phyloP scores from a whole-genome alignment of 1,140 invertebrate genomes.

The Ruditapes philippinarum region DNA sequence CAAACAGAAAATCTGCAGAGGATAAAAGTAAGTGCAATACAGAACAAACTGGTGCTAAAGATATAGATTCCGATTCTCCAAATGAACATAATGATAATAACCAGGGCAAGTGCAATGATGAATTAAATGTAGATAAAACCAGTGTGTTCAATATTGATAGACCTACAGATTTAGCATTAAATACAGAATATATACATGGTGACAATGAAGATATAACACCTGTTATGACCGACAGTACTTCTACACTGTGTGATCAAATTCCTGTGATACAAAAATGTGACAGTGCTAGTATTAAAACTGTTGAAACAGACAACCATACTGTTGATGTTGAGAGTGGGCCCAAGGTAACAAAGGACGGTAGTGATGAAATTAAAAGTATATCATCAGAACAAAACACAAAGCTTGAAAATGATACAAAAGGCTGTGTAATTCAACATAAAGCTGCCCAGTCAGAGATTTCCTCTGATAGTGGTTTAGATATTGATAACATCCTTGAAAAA shows the following conservation, averaged over 20 bases:
- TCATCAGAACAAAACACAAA: too few relatives aligned
- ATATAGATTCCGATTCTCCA: background rate
- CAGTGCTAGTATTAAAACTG: background rate
- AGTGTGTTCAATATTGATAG: background rate
- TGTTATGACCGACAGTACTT: background rate
- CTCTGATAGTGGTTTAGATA: constrained; percentile 20
- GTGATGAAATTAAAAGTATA: background rate
- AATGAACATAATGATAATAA: background rate
- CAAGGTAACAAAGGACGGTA: background rate
- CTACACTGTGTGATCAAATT: constrained; percentile 3
- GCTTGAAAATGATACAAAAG: background rate
- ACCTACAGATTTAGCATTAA: background rate
- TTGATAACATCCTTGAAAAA: background rate
- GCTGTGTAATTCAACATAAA: background rate
- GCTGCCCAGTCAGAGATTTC: background rate
- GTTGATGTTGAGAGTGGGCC: background rate
- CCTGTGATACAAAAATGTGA: constrained; percentile 9
- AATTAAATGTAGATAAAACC: background rate
- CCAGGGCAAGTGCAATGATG: background rate
- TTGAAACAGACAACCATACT: background rate
- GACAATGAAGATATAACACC: background rate
- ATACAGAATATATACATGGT: background rate
- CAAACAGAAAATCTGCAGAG: background rate
- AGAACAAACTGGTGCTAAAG: background rate
- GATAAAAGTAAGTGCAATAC: constrained; percentile 33